These are phyloP conservation scores for Callipepla squamata DNA, from an alignment of 2,113 vertebrate species.

Conservation along the genomic window DNA sequence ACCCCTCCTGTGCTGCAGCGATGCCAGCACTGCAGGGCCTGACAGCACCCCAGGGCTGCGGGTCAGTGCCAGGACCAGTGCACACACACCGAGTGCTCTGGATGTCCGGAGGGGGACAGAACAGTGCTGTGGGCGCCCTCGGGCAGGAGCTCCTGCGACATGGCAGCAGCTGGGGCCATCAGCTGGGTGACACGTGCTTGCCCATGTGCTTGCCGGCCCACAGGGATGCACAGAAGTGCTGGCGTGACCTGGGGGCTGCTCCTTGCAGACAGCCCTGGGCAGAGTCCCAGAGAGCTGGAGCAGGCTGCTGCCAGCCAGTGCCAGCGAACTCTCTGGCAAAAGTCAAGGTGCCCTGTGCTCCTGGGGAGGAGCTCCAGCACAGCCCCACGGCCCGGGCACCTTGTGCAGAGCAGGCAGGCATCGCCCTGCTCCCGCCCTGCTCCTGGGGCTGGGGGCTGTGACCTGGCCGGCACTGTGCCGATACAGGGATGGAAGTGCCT, in stretches of 20 bases:
- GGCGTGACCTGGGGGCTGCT: conserved; percentile 59
- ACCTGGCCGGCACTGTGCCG: background rate
- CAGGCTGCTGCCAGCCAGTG: background rate
- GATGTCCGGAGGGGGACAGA: background rate
- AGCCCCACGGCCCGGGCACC: background rate
- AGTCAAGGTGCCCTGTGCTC: conserved; percentile 38
- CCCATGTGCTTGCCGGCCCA: background rate
- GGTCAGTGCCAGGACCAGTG: background rate
- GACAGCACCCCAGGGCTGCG: background rate
- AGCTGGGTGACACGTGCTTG: conserved; percentile 20
- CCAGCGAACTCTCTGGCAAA: background rate
- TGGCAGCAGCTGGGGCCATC: conserved; percentile 4
- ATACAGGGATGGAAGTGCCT: background rate
- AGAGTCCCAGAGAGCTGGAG: background rate
- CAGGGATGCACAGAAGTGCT: background rate
- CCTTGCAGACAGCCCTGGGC: background rate
- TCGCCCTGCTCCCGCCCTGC: background rate
- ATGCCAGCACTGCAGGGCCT: background rate
- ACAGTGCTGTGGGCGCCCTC: background rate
- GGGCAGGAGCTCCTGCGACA: background rate
- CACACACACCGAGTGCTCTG: background rate
- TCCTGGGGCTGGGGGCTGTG: background rate
- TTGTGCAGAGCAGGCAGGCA: background rate
- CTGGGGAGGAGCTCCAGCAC: background rate
- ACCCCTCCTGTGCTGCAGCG: accelerated